Conservation (phyloP, 2,888 invertebrate species). For the Mactromeris polynyma region DNA sequence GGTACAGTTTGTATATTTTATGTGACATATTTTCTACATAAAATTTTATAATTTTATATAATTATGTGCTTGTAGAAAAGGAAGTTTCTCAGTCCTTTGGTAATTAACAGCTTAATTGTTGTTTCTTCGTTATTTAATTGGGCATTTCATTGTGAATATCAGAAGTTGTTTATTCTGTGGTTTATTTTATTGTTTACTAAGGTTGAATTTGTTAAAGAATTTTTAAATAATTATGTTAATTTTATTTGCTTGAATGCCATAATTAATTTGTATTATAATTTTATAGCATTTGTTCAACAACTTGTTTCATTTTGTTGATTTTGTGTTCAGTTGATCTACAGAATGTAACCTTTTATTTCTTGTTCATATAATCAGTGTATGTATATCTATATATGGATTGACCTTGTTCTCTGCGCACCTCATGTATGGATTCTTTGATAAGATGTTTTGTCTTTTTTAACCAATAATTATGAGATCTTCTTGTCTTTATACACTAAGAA, state of each 20-base stretch:
- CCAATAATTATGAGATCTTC: not conserved
- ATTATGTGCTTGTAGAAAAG: conserved; percentile 9
- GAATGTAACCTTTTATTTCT: not conserved
- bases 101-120: not conserved
- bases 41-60: too few species aligned
- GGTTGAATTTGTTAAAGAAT: too few species aligned
- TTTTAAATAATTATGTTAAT: too few species aligned
- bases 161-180: too few species aligned
- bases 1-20: too few species aligned
- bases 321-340: too few species aligned
- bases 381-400: not conserved
- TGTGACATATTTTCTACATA: too few species aligned
- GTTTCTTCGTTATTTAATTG: not conserved
- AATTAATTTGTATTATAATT: too few species aligned
- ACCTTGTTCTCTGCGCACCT: not conserved
- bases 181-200: too few species aligned
- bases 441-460: not conserved
- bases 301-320: too few species aligned
- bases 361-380: not conserved
- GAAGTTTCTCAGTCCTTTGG: conserved; percentile 22
- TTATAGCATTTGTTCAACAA: too few species aligned
- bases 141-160: not conserved
- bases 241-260: too few species aligned
- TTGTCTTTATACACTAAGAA: not conserved
- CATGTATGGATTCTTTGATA: not conserved